phyloP scores from a whole-genome alignment of 2,797 vertebrate species.

The Takifugu rubripes region DNA sequence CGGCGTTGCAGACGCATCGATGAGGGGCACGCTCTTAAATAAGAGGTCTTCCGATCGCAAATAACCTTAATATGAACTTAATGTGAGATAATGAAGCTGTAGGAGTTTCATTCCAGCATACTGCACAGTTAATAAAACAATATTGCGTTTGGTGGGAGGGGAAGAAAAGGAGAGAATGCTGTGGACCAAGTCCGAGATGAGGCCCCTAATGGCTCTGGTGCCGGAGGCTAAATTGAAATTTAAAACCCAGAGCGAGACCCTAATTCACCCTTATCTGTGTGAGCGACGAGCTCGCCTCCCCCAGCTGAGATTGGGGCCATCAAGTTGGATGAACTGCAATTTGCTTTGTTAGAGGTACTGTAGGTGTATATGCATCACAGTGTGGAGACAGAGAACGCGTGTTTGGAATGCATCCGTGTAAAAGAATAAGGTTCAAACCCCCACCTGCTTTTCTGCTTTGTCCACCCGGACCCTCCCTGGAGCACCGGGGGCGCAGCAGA shows the following conservation, averaged over 20 bases:
- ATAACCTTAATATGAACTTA: constrained; percentile 92
- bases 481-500: constrained; percentile 11
- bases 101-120: constrained; percentile 76
- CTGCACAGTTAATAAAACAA: constrained; percentile 92
- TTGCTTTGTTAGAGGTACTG: constrained; percentile 72
- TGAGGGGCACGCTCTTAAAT: constrained; percentile 70
- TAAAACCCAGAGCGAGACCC: constrained; percentile 85
- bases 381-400: constrained; percentile 64
- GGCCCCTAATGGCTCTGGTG: constrained; percentile 89
- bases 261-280: constrained; percentile 81
- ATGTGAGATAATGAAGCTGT: constrained; percentile 91
- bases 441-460: constrained; percentile 19
- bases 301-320: constrained; percentile 75
- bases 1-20: constrained; percentile 60
- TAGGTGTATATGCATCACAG: constrained; percentile 66
- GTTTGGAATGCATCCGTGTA: constrained; percentile 63
- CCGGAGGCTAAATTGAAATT: constrained; percentile 88
- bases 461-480: constrained; percentile 2
- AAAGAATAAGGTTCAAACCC: constrained; percentile 52
- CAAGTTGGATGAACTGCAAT: constrained; percentile 73
- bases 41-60: constrained; percentile 86
- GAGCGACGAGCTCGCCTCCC: constrained; percentile 73
- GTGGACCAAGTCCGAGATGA: constrained; percentile 87
- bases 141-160: constrained; percentile 72
- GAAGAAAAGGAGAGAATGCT: constrained; percentile 54